Conservation (phyloP, 2,113 vertebrate species). For the Pelvicachromis taeniatus region DNA sequence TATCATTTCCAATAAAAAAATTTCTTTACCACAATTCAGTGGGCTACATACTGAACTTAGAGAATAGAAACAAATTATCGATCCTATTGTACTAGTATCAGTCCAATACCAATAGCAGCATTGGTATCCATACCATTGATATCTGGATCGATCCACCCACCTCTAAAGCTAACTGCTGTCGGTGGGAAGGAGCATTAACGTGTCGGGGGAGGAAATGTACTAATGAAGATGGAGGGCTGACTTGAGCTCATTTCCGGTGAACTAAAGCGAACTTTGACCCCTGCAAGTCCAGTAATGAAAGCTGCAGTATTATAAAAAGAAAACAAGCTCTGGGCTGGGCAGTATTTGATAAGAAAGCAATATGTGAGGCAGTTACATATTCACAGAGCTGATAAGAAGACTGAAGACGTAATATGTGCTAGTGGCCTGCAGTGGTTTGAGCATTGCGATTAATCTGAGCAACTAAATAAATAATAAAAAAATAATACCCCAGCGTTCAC, state of each 20-base stretch:
- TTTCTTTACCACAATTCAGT: neutral
- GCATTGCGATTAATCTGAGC: neutral
- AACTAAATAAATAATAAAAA: neutral
- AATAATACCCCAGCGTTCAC: neutral
- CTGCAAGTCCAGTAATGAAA: conserved; percentile 5
- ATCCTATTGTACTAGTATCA: neutral
- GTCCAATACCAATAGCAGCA: neutral
- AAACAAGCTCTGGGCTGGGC: neutral
- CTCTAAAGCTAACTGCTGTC: neutral
- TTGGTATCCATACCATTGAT: neutral
- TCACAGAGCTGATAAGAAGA: conserved; percentile 37
- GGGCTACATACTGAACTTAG: neutral
- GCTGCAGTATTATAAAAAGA: neutral
- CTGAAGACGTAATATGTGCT: neutral
- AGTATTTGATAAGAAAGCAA: conserved; percentile 26
- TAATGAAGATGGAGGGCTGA: conserved; percentile 26
- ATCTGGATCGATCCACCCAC: neutral
- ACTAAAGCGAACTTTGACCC: conserved; percentile 34
- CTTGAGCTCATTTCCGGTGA: neutral
- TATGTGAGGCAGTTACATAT: conserved; percentile 31
- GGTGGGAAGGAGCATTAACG: conserved; percentile 7
- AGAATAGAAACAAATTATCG: neutral
- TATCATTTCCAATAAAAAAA: neutral
- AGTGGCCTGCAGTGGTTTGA: neutral
- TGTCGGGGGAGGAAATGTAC: neutral